Conservation (phyloP, 2,888 invertebrate species). For the Diloba caeruleocephala region DNA sequence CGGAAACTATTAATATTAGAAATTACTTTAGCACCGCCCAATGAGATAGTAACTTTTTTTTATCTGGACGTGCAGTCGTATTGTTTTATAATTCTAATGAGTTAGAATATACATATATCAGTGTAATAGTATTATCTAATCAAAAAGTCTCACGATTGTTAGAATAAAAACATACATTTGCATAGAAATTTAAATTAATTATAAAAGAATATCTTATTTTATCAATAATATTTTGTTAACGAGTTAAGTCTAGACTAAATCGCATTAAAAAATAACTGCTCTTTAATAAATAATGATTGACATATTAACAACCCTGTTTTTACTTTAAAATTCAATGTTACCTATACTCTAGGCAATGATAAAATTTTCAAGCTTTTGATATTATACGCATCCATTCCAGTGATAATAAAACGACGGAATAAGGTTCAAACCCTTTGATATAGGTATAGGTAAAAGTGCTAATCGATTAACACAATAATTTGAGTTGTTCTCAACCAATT, state of each 20-base stretch:
- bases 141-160: no score
- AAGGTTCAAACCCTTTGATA: conserved; percentile 26
- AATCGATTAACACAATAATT: conserved; percentile 27
- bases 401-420: conserved; percentile 12
- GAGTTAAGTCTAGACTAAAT: not conserved
- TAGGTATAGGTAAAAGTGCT: conserved; percentile 12
- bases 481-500: conserved; percentile 21
- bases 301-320: no score
- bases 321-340: no score
- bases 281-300: not conserved
- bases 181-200: not conserved
- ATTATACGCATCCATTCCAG: conserved; percentile 4
- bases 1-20: conserved; percentile 2
- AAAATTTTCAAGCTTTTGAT: no score
- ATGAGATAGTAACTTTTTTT: not conserved
- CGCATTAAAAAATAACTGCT: not conserved
- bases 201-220: not conserved
- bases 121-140: no score
- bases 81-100: not conserved
- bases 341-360: no score
- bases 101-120: no score
- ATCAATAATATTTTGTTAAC: conserved; percentile 1
- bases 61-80: not conserved
- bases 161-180: not conserved
- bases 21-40: conserved; percentile 3